Base-by-base conservation (phyloP, 2,888 invertebrate genomes). In the Trilocha varians region DNA sequence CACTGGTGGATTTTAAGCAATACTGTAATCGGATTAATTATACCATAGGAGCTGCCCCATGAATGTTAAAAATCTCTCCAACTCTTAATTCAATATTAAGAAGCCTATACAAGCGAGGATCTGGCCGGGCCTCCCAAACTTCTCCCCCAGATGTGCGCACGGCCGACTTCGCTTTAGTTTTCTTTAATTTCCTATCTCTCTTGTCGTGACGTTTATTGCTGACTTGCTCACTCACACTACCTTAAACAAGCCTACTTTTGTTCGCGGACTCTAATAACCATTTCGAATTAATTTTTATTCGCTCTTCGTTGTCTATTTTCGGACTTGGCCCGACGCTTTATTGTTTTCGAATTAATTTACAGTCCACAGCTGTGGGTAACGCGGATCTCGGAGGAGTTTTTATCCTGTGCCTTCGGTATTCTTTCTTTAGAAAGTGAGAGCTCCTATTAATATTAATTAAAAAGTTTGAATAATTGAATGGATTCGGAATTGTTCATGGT, bases 371-470 rank as follows among this genome's bases (percentile, higher is more conserved):
- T 82, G 84, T 70, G 73, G 72, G 70, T 75, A 78, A 77, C 76
- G 78, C 67, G 53, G 77, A 77, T 78, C 82, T 79, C 80, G 79
- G 78, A 80, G 78, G 78, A 82, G 70, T 83, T 82, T 84, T 84
- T 83, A 77, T 83, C 80, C 46, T 50, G 50, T 69, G 68, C 69
- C 65, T 68, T 65, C 68, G 65, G 76, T 75, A 73, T 82, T 80
- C 76, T 80, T 84, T 82, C 82, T 78, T 83, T 80, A 72, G 74
- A 74, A 78, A 82, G 70, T 76, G 76, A 77, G 78, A 75, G 75
- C 71, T 73, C 70, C 82, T 85, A 84, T 83, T 85, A 83, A 85
- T 85, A 84, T 85, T 85, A 84, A 85, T 84, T 84, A 84, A 84
- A 42, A 85, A 84, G 77, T 84, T 84, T 82, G 78, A 80, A 83